A percentile compares a stretch with the other conserved stretches of the same genome.
phyloP scores from a whole-genome alignment of 2,797 vertebrate species.

The Malurus splendens region DNA sequence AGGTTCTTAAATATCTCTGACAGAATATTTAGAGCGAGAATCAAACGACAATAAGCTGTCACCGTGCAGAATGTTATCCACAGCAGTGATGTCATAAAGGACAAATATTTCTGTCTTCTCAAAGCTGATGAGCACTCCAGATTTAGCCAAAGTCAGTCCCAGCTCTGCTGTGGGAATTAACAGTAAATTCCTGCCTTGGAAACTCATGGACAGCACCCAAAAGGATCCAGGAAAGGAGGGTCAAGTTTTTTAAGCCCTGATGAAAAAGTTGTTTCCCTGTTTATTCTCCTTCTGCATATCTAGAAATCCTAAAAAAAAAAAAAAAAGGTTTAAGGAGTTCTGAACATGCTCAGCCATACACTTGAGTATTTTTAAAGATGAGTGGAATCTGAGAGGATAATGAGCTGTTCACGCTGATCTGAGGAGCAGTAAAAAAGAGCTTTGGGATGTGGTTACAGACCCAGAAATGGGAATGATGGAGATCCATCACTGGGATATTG shows the following conservation, averaged over 20 bases:
- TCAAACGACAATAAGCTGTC: slow-evolving; percentile 7
- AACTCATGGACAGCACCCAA: background rate
- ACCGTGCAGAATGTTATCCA: background rate
- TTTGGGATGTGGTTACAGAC: background rate
- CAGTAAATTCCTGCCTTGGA: background rate
- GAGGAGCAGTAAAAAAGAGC: background rate
- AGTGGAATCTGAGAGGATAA: background rate
- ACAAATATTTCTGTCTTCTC: background rate
- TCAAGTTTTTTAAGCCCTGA: accelerated
- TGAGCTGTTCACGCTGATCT: background rate
- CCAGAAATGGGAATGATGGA: background rate
- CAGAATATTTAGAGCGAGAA: slow-evolving; percentile 7
- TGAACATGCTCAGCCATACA: background rate
- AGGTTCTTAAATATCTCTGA: slow-evolving; percentile 2
- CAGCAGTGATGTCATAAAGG: background rate
- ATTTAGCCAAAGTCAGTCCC: background rate
- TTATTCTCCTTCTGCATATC: background rate
- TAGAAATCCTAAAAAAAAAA: background rate
- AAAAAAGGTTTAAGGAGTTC: background rate
- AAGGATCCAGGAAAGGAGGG: background rate
- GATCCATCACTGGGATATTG: background rate
- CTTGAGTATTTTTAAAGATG: background rate
- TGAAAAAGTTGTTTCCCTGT: background rate
- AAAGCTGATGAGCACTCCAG: accelerated
- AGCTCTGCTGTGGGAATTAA: background rate